Base-by-base conservation (phyloP, 2,888 invertebrate species). In the Anodontia alba region DNA sequence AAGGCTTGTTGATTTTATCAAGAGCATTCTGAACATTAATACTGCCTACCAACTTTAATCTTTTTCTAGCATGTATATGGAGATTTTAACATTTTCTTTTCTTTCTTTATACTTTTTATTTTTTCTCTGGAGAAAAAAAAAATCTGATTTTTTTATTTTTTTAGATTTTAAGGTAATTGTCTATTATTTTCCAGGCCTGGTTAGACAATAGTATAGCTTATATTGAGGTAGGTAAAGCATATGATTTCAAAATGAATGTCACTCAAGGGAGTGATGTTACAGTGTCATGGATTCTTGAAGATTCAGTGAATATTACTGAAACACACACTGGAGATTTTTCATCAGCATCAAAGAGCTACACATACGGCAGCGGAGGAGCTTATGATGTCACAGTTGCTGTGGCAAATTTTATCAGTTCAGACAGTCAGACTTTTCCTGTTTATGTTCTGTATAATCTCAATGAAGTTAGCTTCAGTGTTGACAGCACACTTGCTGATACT, bases 111-210 rank as follows among this genome's bases (percentile, higher is more conserved):
- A n/a, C n/a, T n/a, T n/a, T n/a, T n/a, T n/a, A n/a, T n/a, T n/a
- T n/a, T n/a, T n/a, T n/a, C n/a, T n/a, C n/a, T n/a, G n/a, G n/a
- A n/a, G n/a, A n/a, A n/a, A n/a, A n/a, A n/a, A n/a, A n/a, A n/a
- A n/a, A n/a, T n/a, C n/a, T n/a, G n/a, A n/a, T n/a, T n/a, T n/a
- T n/a, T n/a, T n/a, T n/a, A n/a, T n/a, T n/a, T n/a, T n/a, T n/a
- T n/a, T n/a, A n/a, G n/a, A n/a, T n/a, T n/a, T n/a, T n/a, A n/a
- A n/a, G n/a, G n/a, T 38, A 8, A 38, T 38, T 38, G 38, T 38
- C 7, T 38, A 12, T 38, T 38, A 38, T 17, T 42, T 36, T 80
- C 12, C 54, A 80, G 80, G 80, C 80, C 5, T 76, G 80, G 80
- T 1, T 80, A 46, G 70, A 76, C 42, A 31, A 73, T 57, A 10